Percentiles rank a stretch among this genome's conserved stretches.
These are phyloP conservation scores for Cataglyphis hispanica DNA, from an alignment of 1,140 invertebrate species.

Conservation along the genomic window DNA sequence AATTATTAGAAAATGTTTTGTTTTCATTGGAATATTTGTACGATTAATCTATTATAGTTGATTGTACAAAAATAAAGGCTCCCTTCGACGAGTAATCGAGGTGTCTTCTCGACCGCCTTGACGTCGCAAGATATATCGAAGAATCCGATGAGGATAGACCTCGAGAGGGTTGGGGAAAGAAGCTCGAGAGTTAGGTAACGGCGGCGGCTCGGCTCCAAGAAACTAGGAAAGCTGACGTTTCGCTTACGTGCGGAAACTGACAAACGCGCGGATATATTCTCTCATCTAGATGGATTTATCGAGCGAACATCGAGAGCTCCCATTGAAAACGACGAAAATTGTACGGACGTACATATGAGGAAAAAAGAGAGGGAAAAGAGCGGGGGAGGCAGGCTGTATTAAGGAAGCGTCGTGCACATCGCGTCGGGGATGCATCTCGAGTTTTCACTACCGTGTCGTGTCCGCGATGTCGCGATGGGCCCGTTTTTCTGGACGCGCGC, in stretches of 20 bases:
- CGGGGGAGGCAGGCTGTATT: neutral
- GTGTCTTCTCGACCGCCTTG: neutral
- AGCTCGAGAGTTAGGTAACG: constrained; percentile 61
- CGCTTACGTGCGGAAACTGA: constrained; percentile 83
- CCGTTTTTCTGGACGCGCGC: constrained; percentile 20
- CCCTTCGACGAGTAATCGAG: neutral
- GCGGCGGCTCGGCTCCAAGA: constrained; percentile 65
- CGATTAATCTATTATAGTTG: neutral
- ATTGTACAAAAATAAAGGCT: neutral
- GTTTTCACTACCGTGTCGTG: constrained; percentile 5
- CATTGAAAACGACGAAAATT: constrained; percentile 78
- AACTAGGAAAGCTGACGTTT: constrained; percentile 83
- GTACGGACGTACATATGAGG: constrained; percentile 47
- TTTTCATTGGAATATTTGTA: neutral
- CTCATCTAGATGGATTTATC: constrained; percentile 78
- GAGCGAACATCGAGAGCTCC: constrained; percentile 74
- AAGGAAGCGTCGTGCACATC: constrained; percentile 4
- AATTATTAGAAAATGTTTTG: neutral
- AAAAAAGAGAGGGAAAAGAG: neutral
- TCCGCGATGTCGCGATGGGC: constrained; percentile 14
- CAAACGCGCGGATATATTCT: constrained; percentile 71
- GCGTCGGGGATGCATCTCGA: constrained; percentile 37
- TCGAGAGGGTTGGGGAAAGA: neutral
- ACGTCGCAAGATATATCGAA: constrained; percentile 37
- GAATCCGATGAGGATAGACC: neutral